Base-by-base conservation (phyloP, 2,113 vertebrate genomes). In the Cranoglanis bouderius region DNA sequence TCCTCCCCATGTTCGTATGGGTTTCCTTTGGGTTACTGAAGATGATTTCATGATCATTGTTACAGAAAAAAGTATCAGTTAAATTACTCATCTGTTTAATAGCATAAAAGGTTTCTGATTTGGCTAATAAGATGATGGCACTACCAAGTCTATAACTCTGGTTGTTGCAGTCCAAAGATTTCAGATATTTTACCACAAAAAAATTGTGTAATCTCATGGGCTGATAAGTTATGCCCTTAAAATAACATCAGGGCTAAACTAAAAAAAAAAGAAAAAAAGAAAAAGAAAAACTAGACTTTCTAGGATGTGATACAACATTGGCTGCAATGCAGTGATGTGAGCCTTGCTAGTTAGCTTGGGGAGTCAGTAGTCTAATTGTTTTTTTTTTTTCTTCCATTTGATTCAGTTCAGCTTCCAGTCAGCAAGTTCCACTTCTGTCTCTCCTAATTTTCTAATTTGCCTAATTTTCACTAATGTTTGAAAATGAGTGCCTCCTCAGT, bases 401-500 rank as follows among this genome's bases (percentile, higher is more conserved):
- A 88, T 85, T 90, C 90, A 35, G 40, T 74, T 72, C 80, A 74
- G 85, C 84, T 89, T 91, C 67, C 80, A 87, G 86, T 92, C 88
- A 87, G 89, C 83, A 82, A 46, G 82, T 91, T 91, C 92, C 87
- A 92, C 92, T 91, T 90, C 82, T 82, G 82, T 88, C 87, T 70
- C 38, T 89, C 82, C 55, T 63, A 82, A 88, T 89, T 70, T 18
- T 87, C 87, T 93, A 94, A 95, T 95, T 93, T 90, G 89, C 90
- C 93, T 94, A 92, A 94, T 95, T 95, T 93, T 91, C 90, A 40
- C 93, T 95, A 94, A 95, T 95, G 93, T 94, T 94, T 92, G 91
- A 94, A 92, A 94, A 94, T 86, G 88, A 93, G 90, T 88, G 86
- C 90, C 92, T 85, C 85, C 85, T 89, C 85, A 91, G 91, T 92